These are phyloP conservation scores for Alaudala cheleensis DNA, from an alignment of 2,113 vertebrate species.

Conservation along the genomic window DNA sequence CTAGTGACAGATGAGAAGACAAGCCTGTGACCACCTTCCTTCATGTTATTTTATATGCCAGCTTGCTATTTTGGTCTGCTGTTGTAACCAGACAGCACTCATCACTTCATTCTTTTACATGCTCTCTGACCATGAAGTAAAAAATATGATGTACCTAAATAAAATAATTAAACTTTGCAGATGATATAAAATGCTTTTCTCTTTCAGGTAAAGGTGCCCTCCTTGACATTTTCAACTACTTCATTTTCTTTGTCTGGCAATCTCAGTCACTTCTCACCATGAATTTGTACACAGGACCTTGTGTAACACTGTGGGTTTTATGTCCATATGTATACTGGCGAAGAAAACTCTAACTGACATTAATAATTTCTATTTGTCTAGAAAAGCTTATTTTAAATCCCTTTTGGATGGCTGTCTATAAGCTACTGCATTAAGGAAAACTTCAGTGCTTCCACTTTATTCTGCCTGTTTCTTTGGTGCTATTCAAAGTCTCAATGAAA, in stretches of 20 bases:
- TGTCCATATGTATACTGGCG: not conserved
- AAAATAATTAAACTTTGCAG: no score
- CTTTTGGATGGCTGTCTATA: not conserved
- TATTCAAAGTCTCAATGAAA: constrained; percentile 54
- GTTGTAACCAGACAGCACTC: not conserved
- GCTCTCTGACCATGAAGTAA: not conserved
- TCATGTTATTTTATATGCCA: not conserved
- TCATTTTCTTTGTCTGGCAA: not conserved
- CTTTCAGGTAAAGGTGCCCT: not conserved
- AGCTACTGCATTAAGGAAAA: constrained; percentile 45
- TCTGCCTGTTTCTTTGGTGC: constrained; percentile 41
- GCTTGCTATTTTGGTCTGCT: not conserved
- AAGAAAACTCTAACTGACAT: not conserved
- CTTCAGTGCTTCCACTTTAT: constrained; percentile 33
- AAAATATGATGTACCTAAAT: not conserved
- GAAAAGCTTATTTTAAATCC: constrained; percentile 41
- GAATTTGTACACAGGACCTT: not conserved
- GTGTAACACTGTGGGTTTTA: not conserved
- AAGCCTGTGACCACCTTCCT: not conserved
- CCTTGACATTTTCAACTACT: not conserved
- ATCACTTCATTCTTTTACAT: not conserved
- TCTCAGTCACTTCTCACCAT: not conserved
- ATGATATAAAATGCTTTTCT: not conserved
- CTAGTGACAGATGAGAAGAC: not conserved
- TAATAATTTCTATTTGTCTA: constrained; percentile 29